phyloP scores from a whole-genome alignment of 2,888 invertebrate genomes.

The Dorcus hopei region DNA sequence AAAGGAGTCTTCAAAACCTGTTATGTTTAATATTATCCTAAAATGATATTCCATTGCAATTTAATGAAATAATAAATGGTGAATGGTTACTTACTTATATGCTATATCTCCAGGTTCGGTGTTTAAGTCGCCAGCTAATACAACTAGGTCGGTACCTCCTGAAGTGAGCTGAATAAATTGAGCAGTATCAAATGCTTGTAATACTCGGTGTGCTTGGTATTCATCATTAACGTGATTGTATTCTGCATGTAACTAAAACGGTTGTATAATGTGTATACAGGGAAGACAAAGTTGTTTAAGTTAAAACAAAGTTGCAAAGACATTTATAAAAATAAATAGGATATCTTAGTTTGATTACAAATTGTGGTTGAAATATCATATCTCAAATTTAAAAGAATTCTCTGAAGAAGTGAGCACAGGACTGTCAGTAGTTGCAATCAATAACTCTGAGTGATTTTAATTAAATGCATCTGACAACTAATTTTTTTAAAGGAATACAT shows the following conservation, averaged over 20 bases:
- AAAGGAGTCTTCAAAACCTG: constrained; percentile 56
- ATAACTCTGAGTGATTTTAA: too few relatives aligned
- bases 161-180: constrained; percentile 89
- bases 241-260: constrained; percentile 85
- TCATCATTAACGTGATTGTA: constrained; percentile 81
- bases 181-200: constrained; percentile 92
- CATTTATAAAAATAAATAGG: too few relatives aligned
- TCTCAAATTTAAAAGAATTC: too few relatives aligned
- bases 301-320: background rate
- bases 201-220: constrained; percentile 86
- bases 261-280: background rate
- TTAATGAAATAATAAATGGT: background rate
- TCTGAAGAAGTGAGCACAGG: too few relatives aligned
- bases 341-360: too few relatives aligned
- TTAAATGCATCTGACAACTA: too few relatives aligned
- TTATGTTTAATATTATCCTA: constrained; percentile 58
- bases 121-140: constrained; percentile 94
- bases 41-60: constrained; percentile 8
- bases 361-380: too few relatives aligned
- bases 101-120: constrained; percentile 83
- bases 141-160: constrained; percentile 71
- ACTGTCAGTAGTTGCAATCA: too few relatives aligned
- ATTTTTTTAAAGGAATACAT: too few relatives aligned
- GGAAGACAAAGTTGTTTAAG: background rate
- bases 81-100: constrained; percentile 53